Percentiles rank a stretch among this genome's conserved stretches.
Conservation (phyloP, 1,140 invertebrate species). For the Drosophila auraria region DNA sequence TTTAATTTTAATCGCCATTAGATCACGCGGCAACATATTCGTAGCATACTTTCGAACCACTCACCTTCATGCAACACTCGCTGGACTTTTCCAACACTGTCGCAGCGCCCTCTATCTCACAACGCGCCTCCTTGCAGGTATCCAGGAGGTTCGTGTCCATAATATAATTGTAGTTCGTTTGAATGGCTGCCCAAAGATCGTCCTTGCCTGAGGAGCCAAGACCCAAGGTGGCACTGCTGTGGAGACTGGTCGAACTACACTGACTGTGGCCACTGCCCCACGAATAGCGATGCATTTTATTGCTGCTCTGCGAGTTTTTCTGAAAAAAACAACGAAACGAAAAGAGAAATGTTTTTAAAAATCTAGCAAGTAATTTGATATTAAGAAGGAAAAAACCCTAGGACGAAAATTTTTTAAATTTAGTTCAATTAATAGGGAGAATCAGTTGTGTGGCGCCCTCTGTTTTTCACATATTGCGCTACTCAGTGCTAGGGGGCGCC, state of each 20-base stretch:
- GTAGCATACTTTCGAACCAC: background rate
- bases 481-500: background rate
- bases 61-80: constrained; percentile 61
- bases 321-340: background rate
- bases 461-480: background rate
- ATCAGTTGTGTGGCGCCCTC: background rate
- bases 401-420: background rate
- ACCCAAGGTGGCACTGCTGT: constrained; percentile 85
- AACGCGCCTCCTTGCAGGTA: constrained; percentile 89
- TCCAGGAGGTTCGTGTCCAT: constrained; percentile 97
- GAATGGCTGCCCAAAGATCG: constrained; percentile 95
- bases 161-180: constrained; percentile 95
- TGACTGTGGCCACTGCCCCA: constrained; percentile 88
- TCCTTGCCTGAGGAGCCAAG: constrained; percentile 87
- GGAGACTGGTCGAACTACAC: constrained; percentile 86
- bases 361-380: too few relatives aligned
- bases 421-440: background rate
- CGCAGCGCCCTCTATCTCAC: constrained; percentile 76
- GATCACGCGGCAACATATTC: too few relatives aligned
- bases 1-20: too few relatives aligned
- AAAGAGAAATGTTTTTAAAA: background rate
- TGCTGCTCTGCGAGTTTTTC: constrained; percentile 66
- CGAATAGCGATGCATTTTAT: constrained; percentile 86
- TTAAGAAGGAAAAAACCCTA: background rate
- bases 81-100: constrained; percentile 47